Percentiles rank a stretch among this genome's conserved stretches.
Evolutionary conservation across 2,113 vertebrate genomes (phyloP).

Genomic region (Fulmarus glacialis): DNA sequence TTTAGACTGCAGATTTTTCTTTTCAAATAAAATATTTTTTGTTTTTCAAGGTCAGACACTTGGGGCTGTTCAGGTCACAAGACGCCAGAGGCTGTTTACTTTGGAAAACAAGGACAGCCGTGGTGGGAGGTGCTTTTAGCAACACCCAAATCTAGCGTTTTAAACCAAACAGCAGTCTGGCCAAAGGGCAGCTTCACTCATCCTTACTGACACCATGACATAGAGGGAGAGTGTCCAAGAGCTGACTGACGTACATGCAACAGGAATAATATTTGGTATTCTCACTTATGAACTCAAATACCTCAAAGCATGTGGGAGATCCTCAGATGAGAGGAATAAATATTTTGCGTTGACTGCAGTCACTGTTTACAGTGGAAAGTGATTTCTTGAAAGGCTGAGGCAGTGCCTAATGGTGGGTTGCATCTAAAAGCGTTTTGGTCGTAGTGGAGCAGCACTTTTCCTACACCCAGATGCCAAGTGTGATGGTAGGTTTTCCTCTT

Average conservation of each 20-base stretch:
- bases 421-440: not conserved
- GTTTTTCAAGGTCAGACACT: constrained; percentile 43
- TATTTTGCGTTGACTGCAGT: not conserved
- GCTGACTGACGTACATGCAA: not conserved
- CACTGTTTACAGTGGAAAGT: not conserved
- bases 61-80: constrained; percentile 39
- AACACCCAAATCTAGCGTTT: not conserved
- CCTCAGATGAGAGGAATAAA: not conserved
- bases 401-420: not conserved
- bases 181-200: constrained; percentile 39
- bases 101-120: constrained; percentile 49
- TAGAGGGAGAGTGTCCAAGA: not conserved
- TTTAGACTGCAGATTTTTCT: constrained; percentile 21
- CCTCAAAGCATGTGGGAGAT: not conserved
- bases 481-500: not conserved
- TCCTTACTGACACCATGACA: constrained; percentile 11
- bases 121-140: constrained; percentile 19
- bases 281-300: not conserved
- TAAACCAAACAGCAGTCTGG: constrained; percentile 38
- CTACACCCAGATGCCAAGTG: not conserved
- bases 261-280: constrained; percentile 16
- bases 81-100: constrained; percentile 29
- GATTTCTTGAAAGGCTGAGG: not conserved
- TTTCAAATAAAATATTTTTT: constrained; percentile 46
- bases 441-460: not conserved